These are phyloP conservation scores for Ctena decussata DNA, from an alignment of 2,888 invertebrate genomes.

Conservation along the genomic window DNA sequence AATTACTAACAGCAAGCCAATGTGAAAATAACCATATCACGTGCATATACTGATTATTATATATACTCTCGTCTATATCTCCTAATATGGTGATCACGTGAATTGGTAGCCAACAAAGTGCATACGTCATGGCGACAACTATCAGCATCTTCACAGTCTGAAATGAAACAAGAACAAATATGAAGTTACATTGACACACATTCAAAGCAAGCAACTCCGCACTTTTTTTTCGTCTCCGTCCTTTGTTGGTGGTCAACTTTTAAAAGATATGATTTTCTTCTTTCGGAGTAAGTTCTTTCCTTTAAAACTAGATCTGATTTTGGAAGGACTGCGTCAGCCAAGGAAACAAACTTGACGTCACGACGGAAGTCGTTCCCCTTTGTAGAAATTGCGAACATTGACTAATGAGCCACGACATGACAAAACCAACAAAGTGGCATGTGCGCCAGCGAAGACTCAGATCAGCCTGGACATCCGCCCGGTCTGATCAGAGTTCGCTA, in stretches of 20 bases:
- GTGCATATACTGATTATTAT: constrained; percentile 63
- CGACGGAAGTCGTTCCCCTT: no score
- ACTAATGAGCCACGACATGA: neutral
- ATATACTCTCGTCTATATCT: constrained; percentile 70
- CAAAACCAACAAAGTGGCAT: neutral
- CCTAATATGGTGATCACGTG: constrained; percentile 95
- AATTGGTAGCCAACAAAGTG: constrained; percentile 97
- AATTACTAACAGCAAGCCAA: constrained; percentile 97
- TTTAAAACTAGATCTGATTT: no score
- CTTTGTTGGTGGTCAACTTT: no score
- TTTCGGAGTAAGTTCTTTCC: no score
- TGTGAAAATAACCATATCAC: constrained; percentile 88
- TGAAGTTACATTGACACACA: neutral
- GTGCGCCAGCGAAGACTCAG: neutral
- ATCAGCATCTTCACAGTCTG: constrained; percentile 92
- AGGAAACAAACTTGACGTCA: no score
- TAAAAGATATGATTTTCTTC: no score
- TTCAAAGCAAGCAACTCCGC: no score
- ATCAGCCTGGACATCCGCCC: no score
- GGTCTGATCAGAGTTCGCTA: no score
- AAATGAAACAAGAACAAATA: constrained; percentile 41
- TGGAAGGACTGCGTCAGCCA: no score
- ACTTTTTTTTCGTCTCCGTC: neutral
- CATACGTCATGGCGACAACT: constrained; percentile 96
- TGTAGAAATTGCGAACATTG: no score